Evolutionary conservation across 2,797 vertebrate genomes (phyloP).

Genomic region (Sebastes kiyomatsui): DNA sequence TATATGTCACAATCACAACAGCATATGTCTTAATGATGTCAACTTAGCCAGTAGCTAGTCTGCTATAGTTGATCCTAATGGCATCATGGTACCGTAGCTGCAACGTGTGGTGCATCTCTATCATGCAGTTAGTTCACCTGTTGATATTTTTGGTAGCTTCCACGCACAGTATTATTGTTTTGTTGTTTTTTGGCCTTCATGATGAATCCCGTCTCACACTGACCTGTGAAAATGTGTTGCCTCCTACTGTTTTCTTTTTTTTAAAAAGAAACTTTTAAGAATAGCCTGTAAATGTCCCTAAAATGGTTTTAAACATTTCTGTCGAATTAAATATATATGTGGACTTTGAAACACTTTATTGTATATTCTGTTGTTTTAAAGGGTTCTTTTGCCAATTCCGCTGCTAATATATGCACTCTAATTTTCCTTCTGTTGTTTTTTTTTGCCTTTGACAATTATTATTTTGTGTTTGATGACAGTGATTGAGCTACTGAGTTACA

Average conservation of each 20-base stretch:
- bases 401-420: conserved; percentile 19
- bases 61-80: conserved; percentile 32
- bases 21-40: conserved; percentile 28
- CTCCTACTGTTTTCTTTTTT: conserved; percentile 28
- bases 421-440: conserved; percentile 19
- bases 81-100: conserved; percentile 20
- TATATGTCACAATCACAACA: conserved; percentile 19
- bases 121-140: conserved; percentile 29
- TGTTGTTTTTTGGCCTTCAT: conserved; percentile 6
- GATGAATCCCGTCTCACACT: conserved; percentile 9
- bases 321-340: conserved; percentile 27
- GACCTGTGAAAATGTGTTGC: conserved; percentile 45
- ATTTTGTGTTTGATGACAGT: conserved; percentile 24
- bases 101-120: conserved; percentile 25
- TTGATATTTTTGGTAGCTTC: conserved; percentile 16
- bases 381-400: not conserved
- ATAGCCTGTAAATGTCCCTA: conserved; percentile 22
- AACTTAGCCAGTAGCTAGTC: conserved; percentile 43
- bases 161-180: conserved; percentile 12
- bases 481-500: not conserved
- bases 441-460: conserved; percentile 7
- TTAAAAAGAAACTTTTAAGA: conserved; percentile 26
- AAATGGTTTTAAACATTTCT: conserved; percentile 39
- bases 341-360: conserved; percentile 17
- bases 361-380: conserved; percentile 37